Evolutionary conservation across 1,140 invertebrate genomes (phyloP).

Genomic region (Pseudobourletiella spinata): DNA sequence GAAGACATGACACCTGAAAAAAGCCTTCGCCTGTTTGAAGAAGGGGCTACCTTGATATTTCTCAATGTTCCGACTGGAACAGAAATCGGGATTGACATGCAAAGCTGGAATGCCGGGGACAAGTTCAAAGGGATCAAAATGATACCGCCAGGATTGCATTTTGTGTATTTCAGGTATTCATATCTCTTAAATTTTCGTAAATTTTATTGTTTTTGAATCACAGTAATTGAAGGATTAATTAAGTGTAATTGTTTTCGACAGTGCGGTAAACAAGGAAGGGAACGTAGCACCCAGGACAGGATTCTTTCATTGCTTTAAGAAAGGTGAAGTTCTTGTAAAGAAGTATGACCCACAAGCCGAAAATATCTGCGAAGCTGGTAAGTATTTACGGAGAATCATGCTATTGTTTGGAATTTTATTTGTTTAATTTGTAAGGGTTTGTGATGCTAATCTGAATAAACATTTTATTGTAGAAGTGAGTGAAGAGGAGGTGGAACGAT

Average conservation of each 20-base stretch:
- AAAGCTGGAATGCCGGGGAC: conserved; percentile 82
- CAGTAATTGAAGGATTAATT: too few relatives aligned
- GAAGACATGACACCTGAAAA: conserved; percentile 69
- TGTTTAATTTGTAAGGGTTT: too few relatives aligned
- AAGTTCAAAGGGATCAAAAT: conserved; percentile 95
- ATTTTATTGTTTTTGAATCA: conserved; percentile 2
- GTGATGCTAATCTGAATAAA: too few relatives aligned
- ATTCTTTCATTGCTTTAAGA: conserved; percentile 79
- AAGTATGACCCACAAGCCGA: conserved; percentile 71
- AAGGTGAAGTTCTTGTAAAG: conserved; percentile 71
- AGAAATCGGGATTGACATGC: conserved; percentile 94
- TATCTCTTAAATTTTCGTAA: conserved; percentile 20
- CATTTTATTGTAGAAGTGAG: conserved; percentile 42
- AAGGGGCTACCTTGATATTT: conserved; percentile 74
- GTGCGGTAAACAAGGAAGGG: conserved; percentile 48
- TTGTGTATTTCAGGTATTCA: conserved; percentile 76
- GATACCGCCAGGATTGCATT: conserved; percentile 96
- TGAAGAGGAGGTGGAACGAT: conserved; percentile 50
- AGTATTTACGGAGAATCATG: too few relatives aligned
- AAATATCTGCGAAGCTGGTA: conserved; percentile 52
- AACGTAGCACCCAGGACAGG: conserved; percentile 63
- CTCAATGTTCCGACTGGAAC: conserved; percentile 75
- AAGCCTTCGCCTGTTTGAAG: conserved; percentile 64
- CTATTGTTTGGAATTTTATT: too few relatives aligned
- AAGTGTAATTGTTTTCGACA: conserved; percentile 38